Conservation (phyloP, 2,797 vertebrate species). For the Pangasius krempfi region DNA sequence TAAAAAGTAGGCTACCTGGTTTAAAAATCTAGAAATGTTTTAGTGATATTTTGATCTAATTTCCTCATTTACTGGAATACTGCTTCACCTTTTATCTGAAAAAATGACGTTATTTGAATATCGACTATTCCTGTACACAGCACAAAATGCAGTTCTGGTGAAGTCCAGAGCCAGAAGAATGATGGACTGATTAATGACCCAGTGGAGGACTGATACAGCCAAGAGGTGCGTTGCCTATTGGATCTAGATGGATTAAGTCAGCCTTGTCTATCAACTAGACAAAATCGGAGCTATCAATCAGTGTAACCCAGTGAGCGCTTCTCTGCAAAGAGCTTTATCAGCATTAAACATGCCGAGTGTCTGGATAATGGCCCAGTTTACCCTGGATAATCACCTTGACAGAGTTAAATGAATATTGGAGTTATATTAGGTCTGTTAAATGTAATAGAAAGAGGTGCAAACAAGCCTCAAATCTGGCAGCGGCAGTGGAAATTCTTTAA, state of each 20-base stretch:
- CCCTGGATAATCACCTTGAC: conserved; percentile 33
- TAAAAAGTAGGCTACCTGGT: not conserved
- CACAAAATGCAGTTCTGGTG: not conserved
- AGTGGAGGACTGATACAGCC: conserved; percentile 10
- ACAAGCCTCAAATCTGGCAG: not conserved
- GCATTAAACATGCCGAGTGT: conserved; percentile 19
- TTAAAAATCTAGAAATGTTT: not conserved
- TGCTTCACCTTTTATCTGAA: not conserved
- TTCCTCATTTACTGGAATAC: not conserved
- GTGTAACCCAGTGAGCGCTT: conserved; percentile 32
- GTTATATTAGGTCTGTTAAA: not conserved
- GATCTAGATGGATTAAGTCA: conserved; percentile 48
- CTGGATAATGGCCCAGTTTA: conserved; percentile 22
- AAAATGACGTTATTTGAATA: not conserved
- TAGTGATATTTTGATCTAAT: not conserved
- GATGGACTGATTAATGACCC: conserved; percentile 43
- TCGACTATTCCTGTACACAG: not conserved
- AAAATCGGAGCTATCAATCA: conserved; percentile 35
- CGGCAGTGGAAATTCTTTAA: not conserved
- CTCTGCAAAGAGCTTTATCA: conserved; percentile 24
- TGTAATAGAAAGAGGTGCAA: not conserved
- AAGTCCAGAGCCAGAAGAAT: not conserved
- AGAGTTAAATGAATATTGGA: conserved; percentile 8
- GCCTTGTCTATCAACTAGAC: conserved; percentile 27
- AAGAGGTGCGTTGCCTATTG: conserved; percentile 27